These are phyloP conservation scores for Neoniphon sammara DNA, from an alignment of 2,797 vertebrate genomes.

Conservation along the genomic window DNA sequence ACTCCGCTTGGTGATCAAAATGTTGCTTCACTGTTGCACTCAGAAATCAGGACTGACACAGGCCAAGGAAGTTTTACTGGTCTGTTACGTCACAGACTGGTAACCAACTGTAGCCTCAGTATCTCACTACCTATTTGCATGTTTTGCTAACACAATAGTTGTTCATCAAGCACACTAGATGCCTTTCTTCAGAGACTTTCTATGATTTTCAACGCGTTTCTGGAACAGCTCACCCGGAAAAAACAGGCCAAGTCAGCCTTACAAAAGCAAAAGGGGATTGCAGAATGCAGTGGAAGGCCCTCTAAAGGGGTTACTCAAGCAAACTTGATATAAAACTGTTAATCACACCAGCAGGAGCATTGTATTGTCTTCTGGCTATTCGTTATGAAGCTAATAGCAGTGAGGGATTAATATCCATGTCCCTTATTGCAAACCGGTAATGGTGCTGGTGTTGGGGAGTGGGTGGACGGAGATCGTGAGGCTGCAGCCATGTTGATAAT, in stretches of 20 bases:
- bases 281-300: constrained; percentile 4
- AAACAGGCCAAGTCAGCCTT: constrained; percentile 1
- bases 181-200: no score
- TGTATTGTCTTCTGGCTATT: constrained; percentile 44
- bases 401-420: constrained; percentile 64
- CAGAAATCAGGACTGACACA: no score
- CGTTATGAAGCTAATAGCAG: constrained; percentile 62
- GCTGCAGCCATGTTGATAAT: constrained; percentile 49
- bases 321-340: constrained; percentile 23
- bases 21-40: no score
- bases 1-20: no score
- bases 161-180: no score
- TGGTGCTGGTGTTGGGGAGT: constrained; percentile 25
- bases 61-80: no score
- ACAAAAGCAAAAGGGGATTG: constrained; percentile 8
- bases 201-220: no score
- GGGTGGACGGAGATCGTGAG: constrained; percentile 51
- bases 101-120: no score
- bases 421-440: constrained; percentile 55
- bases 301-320: constrained; percentile 6
- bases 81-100: no score
- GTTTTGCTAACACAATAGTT: no score
- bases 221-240: constrained; percentile 4
- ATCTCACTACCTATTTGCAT: no score
- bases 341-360: constrained; percentile 41